A percentile compares a stretch with the other conserved stretches of the same genome.
Conservation (phyloP, 2,797 vertebrate species). For the Scleropages formosus region DNA sequence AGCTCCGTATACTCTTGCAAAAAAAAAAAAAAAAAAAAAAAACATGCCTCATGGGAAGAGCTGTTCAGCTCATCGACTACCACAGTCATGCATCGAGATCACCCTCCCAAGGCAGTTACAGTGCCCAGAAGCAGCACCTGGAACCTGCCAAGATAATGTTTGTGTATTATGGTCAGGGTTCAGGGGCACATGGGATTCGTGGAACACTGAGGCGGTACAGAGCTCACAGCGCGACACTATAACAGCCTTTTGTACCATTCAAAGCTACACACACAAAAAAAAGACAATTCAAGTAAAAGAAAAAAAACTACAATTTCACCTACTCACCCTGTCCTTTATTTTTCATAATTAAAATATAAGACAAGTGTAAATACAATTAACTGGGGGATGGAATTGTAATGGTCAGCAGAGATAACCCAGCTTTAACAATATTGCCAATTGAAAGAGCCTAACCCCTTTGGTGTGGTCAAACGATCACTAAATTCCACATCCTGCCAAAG, state of each 20-base stretch:
- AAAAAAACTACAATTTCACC: conserved; percentile 7
- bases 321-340: neutral
- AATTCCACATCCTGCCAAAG: neutral
- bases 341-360: conserved; percentile 1
- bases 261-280: neutral
- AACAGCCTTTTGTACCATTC: neutral
- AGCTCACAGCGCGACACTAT: neutral
- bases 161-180: neutral
- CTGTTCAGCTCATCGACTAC: neutral
- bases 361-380: neutral
- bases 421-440: neutral
- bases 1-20: too few species aligned
- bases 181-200: neutral
- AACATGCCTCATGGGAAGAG: neutral
- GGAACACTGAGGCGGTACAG: neutral
- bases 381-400: neutral
- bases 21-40: neutral
- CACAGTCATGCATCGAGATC: neutral
- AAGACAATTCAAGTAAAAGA: neutral
- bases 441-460: neutral
- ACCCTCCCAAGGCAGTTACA: neutral
- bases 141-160: neutral
- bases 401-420: neutral
- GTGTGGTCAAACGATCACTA: neutral
- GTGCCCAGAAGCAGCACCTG: conserved; percentile 10